Evolutionary conservation across 35 echinoderm and acorn worm genomes (phyloP).

Genomic region (Apostichopus californicus): DNA sequence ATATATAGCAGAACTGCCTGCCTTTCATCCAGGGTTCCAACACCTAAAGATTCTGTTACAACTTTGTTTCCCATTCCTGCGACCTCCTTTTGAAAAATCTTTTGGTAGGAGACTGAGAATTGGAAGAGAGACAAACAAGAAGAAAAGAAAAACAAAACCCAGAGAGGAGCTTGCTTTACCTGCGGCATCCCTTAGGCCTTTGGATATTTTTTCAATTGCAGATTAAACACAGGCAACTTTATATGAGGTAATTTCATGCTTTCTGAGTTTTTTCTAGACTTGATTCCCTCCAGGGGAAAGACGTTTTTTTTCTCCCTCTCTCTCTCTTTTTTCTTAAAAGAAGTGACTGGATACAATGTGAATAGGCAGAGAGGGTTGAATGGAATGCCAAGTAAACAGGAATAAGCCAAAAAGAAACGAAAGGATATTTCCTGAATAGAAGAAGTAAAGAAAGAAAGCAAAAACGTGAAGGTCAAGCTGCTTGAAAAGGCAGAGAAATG

Average conservation of each 20-base stretch:
- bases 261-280: constrained; percentile 35
- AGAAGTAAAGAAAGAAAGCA: background rate
- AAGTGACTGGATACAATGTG: constrained; percentile 23
- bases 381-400: background rate
- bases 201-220: constrained; percentile 32
- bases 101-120: background rate
- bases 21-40: background rate
- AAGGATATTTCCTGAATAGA: background rate
- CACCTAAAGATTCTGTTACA: constrained; percentile 19
- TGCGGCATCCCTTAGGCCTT: constrained; percentile 22
- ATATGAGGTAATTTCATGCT: constrained; percentile 39
- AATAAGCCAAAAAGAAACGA: background rate
- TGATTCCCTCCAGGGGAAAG: constrained; percentile 11
- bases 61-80: background rate
- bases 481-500: constrained; percentile 21
- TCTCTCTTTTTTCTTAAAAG: no score
- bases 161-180: background rate
- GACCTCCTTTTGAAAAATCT: constrained; percentile 26
- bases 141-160: background rate
- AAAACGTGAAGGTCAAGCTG: constrained; percentile 27
- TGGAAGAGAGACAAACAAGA: background rate
- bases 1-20: background rate
- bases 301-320: no score
- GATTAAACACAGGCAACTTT: constrained; percentile 19
- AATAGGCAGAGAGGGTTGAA: background rate